Conservation (phyloP, 2,888 invertebrate genomes). For the Mayetiola destructor region DNA sequence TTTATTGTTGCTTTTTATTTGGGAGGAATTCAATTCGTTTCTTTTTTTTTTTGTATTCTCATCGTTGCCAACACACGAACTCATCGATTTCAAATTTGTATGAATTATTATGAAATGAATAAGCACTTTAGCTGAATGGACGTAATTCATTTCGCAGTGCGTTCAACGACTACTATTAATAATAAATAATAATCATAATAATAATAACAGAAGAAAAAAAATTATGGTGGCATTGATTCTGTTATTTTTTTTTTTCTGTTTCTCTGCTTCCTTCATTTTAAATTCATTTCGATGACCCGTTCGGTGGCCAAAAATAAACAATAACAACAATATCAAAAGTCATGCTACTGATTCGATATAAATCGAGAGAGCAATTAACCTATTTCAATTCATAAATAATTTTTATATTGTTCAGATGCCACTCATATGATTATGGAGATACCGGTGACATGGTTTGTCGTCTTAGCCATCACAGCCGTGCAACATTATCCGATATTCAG, state of each 20-base stretch:
- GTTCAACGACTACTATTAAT: background rate
- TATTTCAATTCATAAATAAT: slow-evolving; percentile 9
- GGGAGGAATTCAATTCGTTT: background rate
- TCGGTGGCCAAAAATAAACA: background rate
- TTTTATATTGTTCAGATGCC: slow-evolving; percentile 46
- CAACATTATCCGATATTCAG: slow-evolving; percentile 77
- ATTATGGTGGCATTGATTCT: background rate
- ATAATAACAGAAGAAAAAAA: background rate
- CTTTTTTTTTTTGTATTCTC: background rate
- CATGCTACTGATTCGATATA: background rate
- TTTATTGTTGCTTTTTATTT: too few relatives aligned
- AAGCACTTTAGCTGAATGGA: slow-evolving; percentile 1
- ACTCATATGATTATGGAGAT: slow-evolving; percentile 87
- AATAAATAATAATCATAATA: background rate
- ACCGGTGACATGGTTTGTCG: slow-evolving; percentile 88
- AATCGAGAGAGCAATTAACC: background rate
- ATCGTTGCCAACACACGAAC: background rate
- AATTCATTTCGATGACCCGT: too few relatives aligned
- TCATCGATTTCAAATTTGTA: background rate
- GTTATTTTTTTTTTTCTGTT: background rate
- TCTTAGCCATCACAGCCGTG: slow-evolving; percentile 78
- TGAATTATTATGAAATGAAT: background rate
- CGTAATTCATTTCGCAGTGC: background rate
- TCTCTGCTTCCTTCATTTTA: too few relatives aligned
- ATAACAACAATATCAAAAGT: background rate